Percentiles rank a stretch among this genome's conserved stretches.
Evolutionary conservation across 2,113 vertebrate species (phyloP).

Genomic region (Corythoichthys haematopterus): DNA sequence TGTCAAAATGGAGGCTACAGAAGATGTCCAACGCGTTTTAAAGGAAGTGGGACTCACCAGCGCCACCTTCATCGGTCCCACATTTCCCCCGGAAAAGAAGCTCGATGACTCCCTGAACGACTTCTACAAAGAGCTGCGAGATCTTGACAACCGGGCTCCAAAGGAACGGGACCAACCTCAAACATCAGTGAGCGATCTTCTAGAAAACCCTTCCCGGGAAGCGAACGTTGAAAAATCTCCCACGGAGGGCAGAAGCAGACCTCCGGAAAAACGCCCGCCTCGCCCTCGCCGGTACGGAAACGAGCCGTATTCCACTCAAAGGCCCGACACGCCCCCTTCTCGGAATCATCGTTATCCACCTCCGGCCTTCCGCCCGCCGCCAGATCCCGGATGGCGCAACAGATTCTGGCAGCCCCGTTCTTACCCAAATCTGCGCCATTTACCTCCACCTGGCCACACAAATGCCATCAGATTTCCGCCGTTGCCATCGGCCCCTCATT

Average conservation of each 20-base stretch:
- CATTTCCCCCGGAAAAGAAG: slow-evolving; percentile 30
- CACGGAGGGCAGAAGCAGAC: background rate
- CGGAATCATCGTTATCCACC: slow-evolving; percentile 6
- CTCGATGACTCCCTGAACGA: slow-evolving; percentile 64
- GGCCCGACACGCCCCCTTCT: slow-evolving; percentile 7
- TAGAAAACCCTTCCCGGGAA: background rate
- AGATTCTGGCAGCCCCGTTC: slow-evolving; percentile 14
- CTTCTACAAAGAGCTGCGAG: slow-evolving; percentile 72
- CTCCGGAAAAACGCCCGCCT: background rate
- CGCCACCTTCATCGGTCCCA: slow-evolving; percentile 65
- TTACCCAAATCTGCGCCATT: slow-evolving; percentile 25
- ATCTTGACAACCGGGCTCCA: slow-evolving; percentile 33
- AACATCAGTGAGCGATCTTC: background rate
- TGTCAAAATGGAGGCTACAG: background rate
- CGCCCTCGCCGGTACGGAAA: slow-evolving; percentile 44
- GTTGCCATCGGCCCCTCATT: slow-evolving; percentile 13
- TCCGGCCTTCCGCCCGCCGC: slow-evolving; percentile 15
- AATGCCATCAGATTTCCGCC: background rate
- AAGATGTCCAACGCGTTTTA: slow-evolving; percentile 24
- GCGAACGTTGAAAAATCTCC: background rate
- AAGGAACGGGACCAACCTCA: background rate
- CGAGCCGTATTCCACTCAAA: slow-evolving; percentile 40
- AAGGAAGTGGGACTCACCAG: slow-evolving; percentile 64
- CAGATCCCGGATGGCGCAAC: slow-evolving; percentile 10
- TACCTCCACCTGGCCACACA: background rate